Conservation (phyloP, 2,797 vertebrate species). For the Corythornis leucogaster region DNA sequence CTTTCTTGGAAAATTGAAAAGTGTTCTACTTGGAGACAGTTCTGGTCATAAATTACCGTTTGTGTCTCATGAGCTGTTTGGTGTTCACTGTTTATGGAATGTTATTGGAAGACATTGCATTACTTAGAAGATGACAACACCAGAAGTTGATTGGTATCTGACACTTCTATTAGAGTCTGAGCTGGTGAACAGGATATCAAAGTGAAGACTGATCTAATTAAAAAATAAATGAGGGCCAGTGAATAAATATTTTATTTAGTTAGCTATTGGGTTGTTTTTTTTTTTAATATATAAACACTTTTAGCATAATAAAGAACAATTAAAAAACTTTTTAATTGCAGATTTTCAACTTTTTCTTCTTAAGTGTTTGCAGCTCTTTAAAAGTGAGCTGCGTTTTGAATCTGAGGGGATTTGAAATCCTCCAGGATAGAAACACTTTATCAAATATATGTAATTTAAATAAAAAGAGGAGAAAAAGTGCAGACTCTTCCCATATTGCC, state of each 20-base stretch:
- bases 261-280: neutral
- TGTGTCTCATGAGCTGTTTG: neutral
- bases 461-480: neutral
- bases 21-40: neutral
- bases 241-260: neutral
- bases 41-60: neutral
- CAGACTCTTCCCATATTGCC: neutral
- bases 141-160: neutral
- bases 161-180: neutral
- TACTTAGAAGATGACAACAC: neutral
- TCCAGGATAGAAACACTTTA: neutral
- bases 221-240: neutral
- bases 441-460: constrained; percentile 44
- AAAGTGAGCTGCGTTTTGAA: neutral
- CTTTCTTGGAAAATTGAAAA: neutral
- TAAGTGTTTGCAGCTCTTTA: neutral
- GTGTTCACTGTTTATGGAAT: neutral
- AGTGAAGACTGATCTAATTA: neutral
- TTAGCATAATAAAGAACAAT: neutral
- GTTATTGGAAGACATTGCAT: neutral
- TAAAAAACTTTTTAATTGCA: neutral
- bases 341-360: neutral
- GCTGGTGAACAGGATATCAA: neutral
- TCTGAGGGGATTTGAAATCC: neutral
- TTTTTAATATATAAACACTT: neutral